phyloP scores from a whole-genome alignment of 2,888 invertebrate genomes.

The Drosophila recens region DNA sequence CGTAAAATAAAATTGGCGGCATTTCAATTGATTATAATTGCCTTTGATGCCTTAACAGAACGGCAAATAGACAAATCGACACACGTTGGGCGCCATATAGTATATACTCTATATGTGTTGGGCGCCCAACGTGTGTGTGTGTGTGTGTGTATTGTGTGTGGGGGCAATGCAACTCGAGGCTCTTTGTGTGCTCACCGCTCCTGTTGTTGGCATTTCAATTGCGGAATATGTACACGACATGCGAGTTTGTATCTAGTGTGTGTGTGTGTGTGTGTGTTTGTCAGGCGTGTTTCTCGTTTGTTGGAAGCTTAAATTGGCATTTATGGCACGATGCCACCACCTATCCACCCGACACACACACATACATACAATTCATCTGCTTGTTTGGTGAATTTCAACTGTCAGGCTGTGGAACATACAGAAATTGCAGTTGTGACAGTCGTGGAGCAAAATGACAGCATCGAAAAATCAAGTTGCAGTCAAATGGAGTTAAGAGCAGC shows the following conservation, averaged over 20 bases:
- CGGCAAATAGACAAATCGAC: slow-evolving; percentile 23
- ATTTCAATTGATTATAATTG: slow-evolving; percentile 77
- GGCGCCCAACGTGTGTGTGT: neutral
- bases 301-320: slow-evolving; percentile 63
- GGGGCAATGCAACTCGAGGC: slow-evolving; percentile 6
- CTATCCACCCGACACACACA: neutral
- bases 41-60: slow-evolving; percentile 34
- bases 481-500: slow-evolving; percentile 36
- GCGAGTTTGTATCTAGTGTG: slow-evolving; percentile 23
- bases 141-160: neutral
- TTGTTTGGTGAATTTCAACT: slow-evolving; percentile 34
- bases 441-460: slow-evolving; percentile 42
- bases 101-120: neutral
- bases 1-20: slow-evolving; percentile 68
- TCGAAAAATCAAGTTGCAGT: slow-evolving; percentile 49
- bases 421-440: slow-evolving; percentile 62
- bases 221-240: slow-evolving; percentile 23
- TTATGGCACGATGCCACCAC: slow-evolving; percentile 46
- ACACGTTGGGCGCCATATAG: slow-evolving; percentile 13
- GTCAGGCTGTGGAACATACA: slow-evolving; percentile 51
- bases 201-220: slow-evolving; percentile 57
- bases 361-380: neutral
- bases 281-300: slow-evolving; percentile 24
- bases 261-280: slow-evolving; percentile 1
- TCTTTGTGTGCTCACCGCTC: slow-evolving; percentile 19